These are phyloP conservation scores for Eilema caniola DNA, from an alignment of 2,888 invertebrate genomes.

Conservation along the genomic window DNA sequence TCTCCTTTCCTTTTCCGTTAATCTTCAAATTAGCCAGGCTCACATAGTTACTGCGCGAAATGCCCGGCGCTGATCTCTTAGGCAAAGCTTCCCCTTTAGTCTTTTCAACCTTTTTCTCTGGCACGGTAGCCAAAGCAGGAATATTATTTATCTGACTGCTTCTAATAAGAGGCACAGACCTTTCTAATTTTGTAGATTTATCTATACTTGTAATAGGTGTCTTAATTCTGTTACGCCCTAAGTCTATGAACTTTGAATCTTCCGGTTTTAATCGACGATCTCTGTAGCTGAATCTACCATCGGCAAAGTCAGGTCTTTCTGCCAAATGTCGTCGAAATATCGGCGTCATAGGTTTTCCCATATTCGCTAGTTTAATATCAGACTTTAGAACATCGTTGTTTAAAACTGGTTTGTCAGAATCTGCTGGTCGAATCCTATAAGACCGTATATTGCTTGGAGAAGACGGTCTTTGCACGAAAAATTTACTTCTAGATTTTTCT, in stretches of 20 bases:
- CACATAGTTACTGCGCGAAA: slow-evolving; percentile 81
- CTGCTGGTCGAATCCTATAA: slow-evolving; percentile 69
- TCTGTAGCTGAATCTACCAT: slow-evolving; percentile 77
- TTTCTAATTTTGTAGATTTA: slow-evolving; percentile 38
- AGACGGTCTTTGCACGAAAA: slow-evolving; percentile 75
- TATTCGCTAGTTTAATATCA: slow-evolving; percentile 74
- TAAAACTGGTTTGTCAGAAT: slow-evolving; percentile 42
- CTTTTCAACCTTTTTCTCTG: slow-evolving; percentile 54
- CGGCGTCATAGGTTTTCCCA: slow-evolving; percentile 84
- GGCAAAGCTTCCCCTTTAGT: slow-evolving; percentile 42
- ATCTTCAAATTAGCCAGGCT: slow-evolving; percentile 82
- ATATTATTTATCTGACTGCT: slow-evolving; percentile 54
- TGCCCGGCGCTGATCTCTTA: slow-evolving; percentile 70
- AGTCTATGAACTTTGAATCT: slow-evolving; percentile 65
- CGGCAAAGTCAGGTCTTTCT: slow-evolving; percentile 71
- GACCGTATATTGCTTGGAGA: slow-evolving; percentile 67
- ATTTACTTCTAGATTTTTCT: slow-evolving; percentile 77
- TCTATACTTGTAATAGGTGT: slow-evolving; percentile 50
- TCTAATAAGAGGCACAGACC: slow-evolving; percentile 52
- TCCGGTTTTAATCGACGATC: slow-evolving; percentile 59
- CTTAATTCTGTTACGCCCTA: slow-evolving; percentile 70
- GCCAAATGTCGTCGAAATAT: slow-evolving; percentile 73
- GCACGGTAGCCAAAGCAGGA: slow-evolving; percentile 54
- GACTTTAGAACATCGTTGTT: slow-evolving; percentile 69
- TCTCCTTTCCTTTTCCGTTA: slow-evolving; percentile 65